Base-by-base conservation (phyloP, 2,113 vertebrate species). In the Mus pahari region DNA sequence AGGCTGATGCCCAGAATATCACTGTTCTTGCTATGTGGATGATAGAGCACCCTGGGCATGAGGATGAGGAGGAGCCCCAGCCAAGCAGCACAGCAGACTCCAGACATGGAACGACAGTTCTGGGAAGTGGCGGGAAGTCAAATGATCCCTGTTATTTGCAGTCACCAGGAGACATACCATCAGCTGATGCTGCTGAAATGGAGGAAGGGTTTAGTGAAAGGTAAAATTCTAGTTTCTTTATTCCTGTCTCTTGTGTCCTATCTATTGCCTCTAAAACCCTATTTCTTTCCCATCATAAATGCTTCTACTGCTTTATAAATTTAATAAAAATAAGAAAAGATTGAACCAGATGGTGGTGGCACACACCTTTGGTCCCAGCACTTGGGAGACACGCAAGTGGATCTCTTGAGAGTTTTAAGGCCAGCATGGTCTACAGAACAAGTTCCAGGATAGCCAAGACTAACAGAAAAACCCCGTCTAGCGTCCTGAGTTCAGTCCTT, bases 21-120 rank as follows among this genome's bases (percentile, higher is more conserved):
- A 99, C 99, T 0, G 99, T 99, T 50, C 98, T 99, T 95, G 99
- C 99, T 86, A 99, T 99, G 99, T 99, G 99, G 99, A 99, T 99
- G 99, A 99, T 99, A 0, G 99, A 99, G 71, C 99, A 99, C 90
- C 99, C 99, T 0, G 99, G 99, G 2, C 99, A 98, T 0, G 99
- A 99, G 62, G 99, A 99, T 0, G 99, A 99, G 0, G 99, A 99
- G 4, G 99, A 99, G 81, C 97, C 98, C 12, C 99, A 98, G 95
- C 96, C 98, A 5, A 98, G 98, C 3, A 98, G 98, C 5, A 96
- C 98, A 28, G 97, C 98, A 0, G 99, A 99, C 62, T 93, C 99
- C 17, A 99, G 98, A 83, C 99, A 98, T 0, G 99, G 99, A 0
- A 97, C 99, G 0, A 48, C 97, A 0, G 98, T 98, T 13, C 98